Evolutionary conservation across 2,113 vertebrate species (phyloP).

Genomic region (Vulpes ferrilata): DNA sequence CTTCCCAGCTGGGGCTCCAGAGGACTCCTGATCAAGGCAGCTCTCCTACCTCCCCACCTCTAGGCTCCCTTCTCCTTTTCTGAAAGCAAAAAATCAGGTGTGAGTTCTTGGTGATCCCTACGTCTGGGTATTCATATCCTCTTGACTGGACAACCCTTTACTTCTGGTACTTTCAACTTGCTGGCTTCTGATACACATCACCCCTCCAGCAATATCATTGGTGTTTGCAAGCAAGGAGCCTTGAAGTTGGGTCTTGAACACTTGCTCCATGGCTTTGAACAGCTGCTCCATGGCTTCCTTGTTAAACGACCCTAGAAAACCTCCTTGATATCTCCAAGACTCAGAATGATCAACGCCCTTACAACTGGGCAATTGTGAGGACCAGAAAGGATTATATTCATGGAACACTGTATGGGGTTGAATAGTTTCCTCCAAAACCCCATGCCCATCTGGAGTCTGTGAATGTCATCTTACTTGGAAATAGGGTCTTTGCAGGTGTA

Average conservation of each 20-base stretch:
- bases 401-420: background rate
- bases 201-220: background rate
- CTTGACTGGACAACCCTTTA: background rate
- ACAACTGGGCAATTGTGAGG: too few relatives aligned
- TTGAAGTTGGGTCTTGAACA: background rate
- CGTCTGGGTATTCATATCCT: background rate
- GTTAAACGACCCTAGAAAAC: background rate
- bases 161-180: background rate
- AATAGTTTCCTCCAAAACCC: background rate
- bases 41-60: background rate
- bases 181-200: background rate
- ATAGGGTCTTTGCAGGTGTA: background rate
- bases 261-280: background rate
- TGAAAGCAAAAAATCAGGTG: background rate
- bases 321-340: background rate
- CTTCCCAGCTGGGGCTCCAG: background rate
- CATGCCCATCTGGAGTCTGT: accelerated
- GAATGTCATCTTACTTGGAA: background rate
- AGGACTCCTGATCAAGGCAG: accelerated
- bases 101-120: background rate
- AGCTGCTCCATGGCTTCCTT: background rate
- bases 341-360: background rate
- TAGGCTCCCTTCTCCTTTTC: background rate
- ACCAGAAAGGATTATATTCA: background rate
- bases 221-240: background rate